Base-by-base conservation (phyloP, 2,888 invertebrate genomes). In the Eupithecia subfuscata region DNA sequence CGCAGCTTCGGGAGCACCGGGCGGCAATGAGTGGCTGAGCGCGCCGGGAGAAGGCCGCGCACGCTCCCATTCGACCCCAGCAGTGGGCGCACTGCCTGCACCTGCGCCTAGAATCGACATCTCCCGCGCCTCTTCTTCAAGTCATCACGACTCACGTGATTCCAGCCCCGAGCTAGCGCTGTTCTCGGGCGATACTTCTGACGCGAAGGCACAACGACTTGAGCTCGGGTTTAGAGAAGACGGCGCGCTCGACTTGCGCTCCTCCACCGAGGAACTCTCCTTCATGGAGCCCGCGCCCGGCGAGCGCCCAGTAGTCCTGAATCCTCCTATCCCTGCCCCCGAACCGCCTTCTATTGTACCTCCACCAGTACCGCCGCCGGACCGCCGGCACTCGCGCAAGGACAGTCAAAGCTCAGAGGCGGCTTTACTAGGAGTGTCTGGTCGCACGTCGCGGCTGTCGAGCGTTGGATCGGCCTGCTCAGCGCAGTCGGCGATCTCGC, bases 221-320 rank as follows among this genome's bases (percentile, higher is more conserved):
- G 95, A 92, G 75, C 90, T 95, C 40, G 96, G 96, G 77, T 96
- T 96, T 88, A 95, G 96, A 74, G 96, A 97, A 87, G 98, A 98
- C 90, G 98, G 98, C 84, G 96, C 97, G n/a, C 95, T 97, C 76
- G 98, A 98, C 86, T 91, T 98, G 82, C 96, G 98, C 83, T 97
- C 97, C 75, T 98, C 98, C 79, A 98, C 98, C 18, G 98, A 98
- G 90, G 98, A 98, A 92, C 95, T 98, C 79, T 97, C 97, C 83
- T 97, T 97, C 87, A 96, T 97, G 85, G 98, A 98, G 90, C 89
- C 88, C 25, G 89, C 89, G 30, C 91, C 92, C 11, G 88, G 87
- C 14, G 87, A 85, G 75, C 60, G 88, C 87, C 18, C 90, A 89
- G 85, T 30, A 89, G 85, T 30, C 76, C 60, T 60, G 25, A 60